Evolutionary conservation across 1,140 invertebrate genomes (phyloP).

Genomic region (Pseudoatta argentina): DNA sequence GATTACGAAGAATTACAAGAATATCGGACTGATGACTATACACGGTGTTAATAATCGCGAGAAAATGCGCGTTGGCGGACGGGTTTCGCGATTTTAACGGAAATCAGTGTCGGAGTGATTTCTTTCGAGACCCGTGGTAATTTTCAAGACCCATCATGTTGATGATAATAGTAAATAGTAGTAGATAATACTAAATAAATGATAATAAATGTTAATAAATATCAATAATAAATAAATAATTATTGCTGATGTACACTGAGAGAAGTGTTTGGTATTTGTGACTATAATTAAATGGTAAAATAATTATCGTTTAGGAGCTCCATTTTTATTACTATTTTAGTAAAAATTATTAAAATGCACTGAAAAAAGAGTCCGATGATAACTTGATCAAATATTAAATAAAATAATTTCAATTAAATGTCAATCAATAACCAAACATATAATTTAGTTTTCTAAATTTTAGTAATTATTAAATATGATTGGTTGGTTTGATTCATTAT

Average conservation of each 20-base stretch:
- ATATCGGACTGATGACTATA: background rate
- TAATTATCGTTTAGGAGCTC: background rate
- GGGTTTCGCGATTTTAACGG: background rate
- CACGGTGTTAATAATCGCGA: background rate
- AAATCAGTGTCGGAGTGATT: background rate
- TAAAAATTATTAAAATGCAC: too few species aligned
- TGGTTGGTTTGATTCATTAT: too few species aligned
- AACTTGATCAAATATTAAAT: too few species aligned
- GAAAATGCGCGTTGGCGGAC: slow-evolving; percentile 16
- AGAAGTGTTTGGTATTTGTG: too few species aligned
- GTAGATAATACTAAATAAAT: background rate
- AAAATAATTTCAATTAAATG: too few species aligned
- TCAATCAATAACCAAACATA: too few species aligned
- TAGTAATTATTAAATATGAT: too few species aligned
- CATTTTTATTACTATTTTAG: too few species aligned
- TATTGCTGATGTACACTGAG: background rate
- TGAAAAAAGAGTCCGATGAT: too few species aligned
- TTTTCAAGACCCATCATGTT: background rate
- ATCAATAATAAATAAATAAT: background rate
- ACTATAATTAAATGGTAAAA: too few species aligned
- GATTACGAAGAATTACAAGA: slow-evolving; percentile 11
- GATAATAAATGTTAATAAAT: background rate
- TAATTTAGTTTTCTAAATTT: too few species aligned
- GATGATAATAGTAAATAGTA: background rate
- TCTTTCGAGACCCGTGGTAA: background rate